Evolutionary conservation across 2,888 invertebrate species (phyloP), one percentile per base, ranked within the genome.

Genomic region (Calliscelio sp.): DNA sequence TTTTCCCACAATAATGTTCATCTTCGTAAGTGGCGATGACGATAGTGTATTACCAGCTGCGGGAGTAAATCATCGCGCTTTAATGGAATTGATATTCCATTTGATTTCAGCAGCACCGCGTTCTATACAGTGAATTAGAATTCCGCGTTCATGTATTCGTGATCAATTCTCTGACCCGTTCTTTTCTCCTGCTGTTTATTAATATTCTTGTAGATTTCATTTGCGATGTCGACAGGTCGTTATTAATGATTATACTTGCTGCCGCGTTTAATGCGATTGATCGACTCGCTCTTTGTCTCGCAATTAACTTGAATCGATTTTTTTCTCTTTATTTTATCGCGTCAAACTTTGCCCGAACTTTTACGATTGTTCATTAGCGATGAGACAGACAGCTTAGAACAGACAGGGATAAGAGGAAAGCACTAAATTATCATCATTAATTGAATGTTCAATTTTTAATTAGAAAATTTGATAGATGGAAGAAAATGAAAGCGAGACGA

Each of bases 51-150:
- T 57, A 49, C 7, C 35, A 61, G 49, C n/a, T 41, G 16, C 35
- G 24, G 20, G 55, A 63, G 28, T 74, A 74, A 74, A 74, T 74
- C 63, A 74, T 63, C 28, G 41, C 32, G 32, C 28, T 65, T 74
- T 53, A 74, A 53, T 65, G 38, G 44, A 53, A 63, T 74, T 59
- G 63, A 74, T 74, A 74, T 49, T 74, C 49, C 65, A 59, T 63
- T 74, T 65, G 74, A 63, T 55, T 65, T 55, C 44, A 59, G 38
- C 38, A 24, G 35, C 16, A 53, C 25, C 25, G 53, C 18, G 1
- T n/a, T n/a, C n/a, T n/a, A n/a, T 28, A 28, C 38, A 18, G 10
- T 55, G 25, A 53, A 68, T 68, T 68, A 68, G 38, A 46, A 61
- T 28, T 44, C 28, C 20, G 2, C 63, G 20, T 46, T 46, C 20